Conservation (phyloP, 2,113 vertebrate genomes). For the Tauraco erythrolophus region DNA sequence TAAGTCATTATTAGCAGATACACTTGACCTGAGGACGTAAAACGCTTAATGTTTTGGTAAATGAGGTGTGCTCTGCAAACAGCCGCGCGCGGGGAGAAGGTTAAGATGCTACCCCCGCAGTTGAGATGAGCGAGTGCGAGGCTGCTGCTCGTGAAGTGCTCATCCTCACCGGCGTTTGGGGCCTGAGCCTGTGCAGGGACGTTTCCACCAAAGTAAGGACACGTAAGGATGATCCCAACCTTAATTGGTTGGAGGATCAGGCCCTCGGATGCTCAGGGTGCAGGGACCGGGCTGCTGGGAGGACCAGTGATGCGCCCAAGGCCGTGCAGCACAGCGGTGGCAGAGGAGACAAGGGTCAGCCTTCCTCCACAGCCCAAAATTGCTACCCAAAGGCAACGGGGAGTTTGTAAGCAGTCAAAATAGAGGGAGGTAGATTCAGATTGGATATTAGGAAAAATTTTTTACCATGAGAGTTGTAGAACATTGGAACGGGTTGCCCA, state of each 20-base stretch:
- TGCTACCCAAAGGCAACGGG: fast-evolving
- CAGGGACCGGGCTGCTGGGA: fast-evolving
- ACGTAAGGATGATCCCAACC: neutral
- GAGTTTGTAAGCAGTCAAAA: neutral
- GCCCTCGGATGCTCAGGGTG: neutral
- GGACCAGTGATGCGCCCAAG: neutral
- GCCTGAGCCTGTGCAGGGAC: neutral
- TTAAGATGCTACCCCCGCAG: neutral
- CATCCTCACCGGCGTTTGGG: neutral
- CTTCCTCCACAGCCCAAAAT: neutral
- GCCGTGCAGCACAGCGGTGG: neutral
- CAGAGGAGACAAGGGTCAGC: neutral
- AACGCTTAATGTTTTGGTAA: slow-evolving; percentile 60
- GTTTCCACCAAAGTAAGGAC: neutral
- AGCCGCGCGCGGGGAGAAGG: neutral
- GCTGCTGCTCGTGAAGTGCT: neutral
- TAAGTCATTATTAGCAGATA: slow-evolving; percentile 66
- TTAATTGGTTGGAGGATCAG: neutral
- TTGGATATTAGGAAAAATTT: too few relatives aligned
- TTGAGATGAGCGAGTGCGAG: neutral
- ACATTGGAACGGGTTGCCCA: too few relatives aligned
- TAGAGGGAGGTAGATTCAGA: too few relatives aligned
- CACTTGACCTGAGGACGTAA: slow-evolving; percentile 51
- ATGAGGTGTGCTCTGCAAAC: slow-evolving; percentile 64
- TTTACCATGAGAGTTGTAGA: too few relatives aligned